Evolutionary conservation across 2,113 vertebrate genomes (phyloP).

Genomic region (Prinia subflava): DNA sequence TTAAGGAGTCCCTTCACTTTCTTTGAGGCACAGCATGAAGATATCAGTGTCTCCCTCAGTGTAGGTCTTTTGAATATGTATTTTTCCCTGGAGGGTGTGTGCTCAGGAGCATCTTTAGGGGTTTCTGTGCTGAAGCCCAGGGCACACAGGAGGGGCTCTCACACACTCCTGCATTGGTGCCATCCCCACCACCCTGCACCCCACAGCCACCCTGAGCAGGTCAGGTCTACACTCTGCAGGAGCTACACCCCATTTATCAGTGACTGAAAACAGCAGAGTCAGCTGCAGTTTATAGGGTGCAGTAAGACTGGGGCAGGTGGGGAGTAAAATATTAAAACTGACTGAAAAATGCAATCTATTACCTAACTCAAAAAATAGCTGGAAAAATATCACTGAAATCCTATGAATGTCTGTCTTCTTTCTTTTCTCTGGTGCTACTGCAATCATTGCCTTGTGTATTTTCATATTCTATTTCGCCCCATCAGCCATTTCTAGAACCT

Average conservation of each 20-base stretch:
- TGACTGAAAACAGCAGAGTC: not conserved
- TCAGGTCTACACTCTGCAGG: not conserved
- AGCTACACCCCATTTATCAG: not conserved
- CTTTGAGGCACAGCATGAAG: not conserved
- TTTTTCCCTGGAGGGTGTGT: not conserved
- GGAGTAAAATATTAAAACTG: not conserved
- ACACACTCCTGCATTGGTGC: not conserved
- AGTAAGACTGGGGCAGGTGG: not conserved
- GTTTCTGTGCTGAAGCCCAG: not conserved
- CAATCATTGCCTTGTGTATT: not conserved
- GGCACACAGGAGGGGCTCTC: not conserved
- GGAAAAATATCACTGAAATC: not conserved
- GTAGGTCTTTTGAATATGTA: not conserved
- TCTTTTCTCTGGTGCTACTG: not conserved
- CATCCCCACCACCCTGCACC: fast-evolving
- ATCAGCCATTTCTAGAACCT: not conserved
- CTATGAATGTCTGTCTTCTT: not conserved
- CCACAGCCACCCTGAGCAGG: not conserved
- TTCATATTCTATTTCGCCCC: not conserved
- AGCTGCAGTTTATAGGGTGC: not conserved
- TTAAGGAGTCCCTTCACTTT: not conserved
- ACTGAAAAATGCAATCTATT: not conserved
- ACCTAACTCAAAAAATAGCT: not conserved
- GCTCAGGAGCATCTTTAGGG: fast-evolving
- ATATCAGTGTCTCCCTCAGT: not conserved